A percentile compares a stretch with the other conserved stretches of the same genome.
Evolutionary conservation across 1,140 invertebrate genomes (phyloP).

Genomic region (Meteorus sp.): DNA sequence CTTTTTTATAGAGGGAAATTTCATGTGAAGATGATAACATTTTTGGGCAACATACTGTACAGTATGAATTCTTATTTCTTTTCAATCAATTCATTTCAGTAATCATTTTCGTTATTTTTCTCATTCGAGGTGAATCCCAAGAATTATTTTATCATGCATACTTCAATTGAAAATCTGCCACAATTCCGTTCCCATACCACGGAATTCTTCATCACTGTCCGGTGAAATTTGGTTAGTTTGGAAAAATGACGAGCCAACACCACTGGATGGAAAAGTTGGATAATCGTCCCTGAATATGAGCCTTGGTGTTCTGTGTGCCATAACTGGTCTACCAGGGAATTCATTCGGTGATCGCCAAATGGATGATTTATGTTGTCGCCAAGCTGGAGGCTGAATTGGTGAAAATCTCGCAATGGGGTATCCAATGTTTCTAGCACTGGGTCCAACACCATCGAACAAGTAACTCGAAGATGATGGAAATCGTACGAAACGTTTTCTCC

Average conservation of each 20-base stretch:
- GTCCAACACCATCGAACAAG: constrained; percentile 35
- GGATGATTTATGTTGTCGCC: constrained; percentile 52
- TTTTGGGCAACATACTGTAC: no score
- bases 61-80: no score
- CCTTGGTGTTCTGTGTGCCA: constrained; percentile 59
- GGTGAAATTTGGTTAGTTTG: constrained; percentile 51
- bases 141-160: no score
- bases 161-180: no score
- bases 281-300: constrained; percentile 60
- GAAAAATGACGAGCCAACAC: constrained; percentile 46
- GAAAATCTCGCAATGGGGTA: constrained; percentile 35
- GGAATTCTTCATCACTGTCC: constrained; percentile 51
- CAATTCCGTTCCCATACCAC: constrained; percentile 45
- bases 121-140: no score
- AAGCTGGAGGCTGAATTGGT: constrained; percentile 33
- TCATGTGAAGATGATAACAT: neutral
- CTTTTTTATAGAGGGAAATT: neutral
- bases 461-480: constrained; percentile 39
- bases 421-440: constrained; percentile 38
- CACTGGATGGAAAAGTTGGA: constrained; percentile 39
- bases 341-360: constrained; percentile 43
- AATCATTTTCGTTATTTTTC: no score
- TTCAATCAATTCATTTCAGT: no score
- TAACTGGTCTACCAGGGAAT: constrained; percentile 50
- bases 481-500: constrained; percentile 42